Percentiles rank a stretch among this genome's conserved stretches.
phyloP scores from a whole-genome alignment of 2,113 vertebrate genomes.

The Cyprinodon variegatus region DNA sequence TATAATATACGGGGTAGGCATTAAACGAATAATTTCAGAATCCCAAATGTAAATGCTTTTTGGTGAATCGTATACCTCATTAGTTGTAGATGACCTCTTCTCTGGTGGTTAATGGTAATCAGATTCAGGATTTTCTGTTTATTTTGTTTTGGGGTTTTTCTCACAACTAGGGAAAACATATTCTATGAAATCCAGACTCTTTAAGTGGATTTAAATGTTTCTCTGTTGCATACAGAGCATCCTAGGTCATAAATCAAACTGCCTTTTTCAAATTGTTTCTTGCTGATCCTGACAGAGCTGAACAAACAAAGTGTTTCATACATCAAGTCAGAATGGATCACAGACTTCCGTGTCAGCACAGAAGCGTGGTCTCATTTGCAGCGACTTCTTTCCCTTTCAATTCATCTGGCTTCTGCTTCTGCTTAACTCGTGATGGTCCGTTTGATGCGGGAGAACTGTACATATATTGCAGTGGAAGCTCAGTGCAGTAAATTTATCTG shows the following conservation, averaged over 20 bases:
- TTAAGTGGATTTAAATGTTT: background rate
- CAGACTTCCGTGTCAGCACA: slow-evolving; percentile 22
- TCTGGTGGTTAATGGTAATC: background rate
- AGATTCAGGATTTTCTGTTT: background rate
- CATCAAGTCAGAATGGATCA: slow-evolving; percentile 24
- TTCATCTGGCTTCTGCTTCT: slow-evolving; percentile 10
- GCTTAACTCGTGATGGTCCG: too few species aligned
- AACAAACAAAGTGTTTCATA: slow-evolving; percentile 25
- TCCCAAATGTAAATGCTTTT: background rate
- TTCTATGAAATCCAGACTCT: background rate
- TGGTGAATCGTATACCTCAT: background rate
- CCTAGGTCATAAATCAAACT: slow-evolving; percentile 22
- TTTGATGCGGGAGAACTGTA: slow-evolving; percentile 2
- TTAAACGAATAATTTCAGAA: too few species aligned
- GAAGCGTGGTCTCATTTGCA: slow-evolving; percentile 11
- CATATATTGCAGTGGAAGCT: background rate
- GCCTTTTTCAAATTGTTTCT: background rate
- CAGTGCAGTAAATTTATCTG: slow-evolving; percentile 18
- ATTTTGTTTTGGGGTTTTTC: background rate
- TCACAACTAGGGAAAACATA: background rate
- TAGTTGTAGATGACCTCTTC: background rate
- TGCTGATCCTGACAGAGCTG: slow-evolving; percentile 12
- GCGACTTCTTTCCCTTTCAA: background rate
- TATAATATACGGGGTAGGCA: too few species aligned
- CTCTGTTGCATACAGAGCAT: background rate